Conservation (phyloP, 1,140 invertebrate genomes). For the Sinonovacula constricta region DNA sequence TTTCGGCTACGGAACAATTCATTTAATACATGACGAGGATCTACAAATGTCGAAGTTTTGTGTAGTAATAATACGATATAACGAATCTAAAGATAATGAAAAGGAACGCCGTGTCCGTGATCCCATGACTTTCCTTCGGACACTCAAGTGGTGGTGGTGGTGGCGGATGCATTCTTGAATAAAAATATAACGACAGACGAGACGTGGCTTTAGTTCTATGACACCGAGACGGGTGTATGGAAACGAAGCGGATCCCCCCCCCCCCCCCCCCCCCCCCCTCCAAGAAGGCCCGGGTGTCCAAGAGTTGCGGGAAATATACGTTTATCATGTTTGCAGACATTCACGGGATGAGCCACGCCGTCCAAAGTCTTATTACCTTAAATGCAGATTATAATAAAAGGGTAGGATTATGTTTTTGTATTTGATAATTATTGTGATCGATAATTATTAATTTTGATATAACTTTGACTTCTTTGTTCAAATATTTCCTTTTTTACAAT, state of each 20-base stretch:
- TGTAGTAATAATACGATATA: too few relatives aligned
- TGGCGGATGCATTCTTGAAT: slow-evolving; percentile 3
- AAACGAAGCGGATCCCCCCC: not conserved
- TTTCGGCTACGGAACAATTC: too few relatives aligned
- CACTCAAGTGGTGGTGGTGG: slow-evolving; percentile 1
- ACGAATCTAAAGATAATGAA: not conserved
- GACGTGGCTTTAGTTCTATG: not conserved
- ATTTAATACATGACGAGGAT: too few relatives aligned
- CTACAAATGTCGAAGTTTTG: too few relatives aligned
- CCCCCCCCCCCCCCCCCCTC: too few relatives aligned
- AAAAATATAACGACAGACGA: slow-evolving; percentile 4
- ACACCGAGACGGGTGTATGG: slow-evolving; percentile 3
- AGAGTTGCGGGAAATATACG: slow-evolving; percentile 3
- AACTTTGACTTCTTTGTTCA: too few relatives aligned
- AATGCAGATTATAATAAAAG: slow-evolving; percentile 4
- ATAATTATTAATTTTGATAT: too few relatives aligned
- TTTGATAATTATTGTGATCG: too few relatives aligned
- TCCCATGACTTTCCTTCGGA: slow-evolving; percentile 3
- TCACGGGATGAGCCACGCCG: slow-evolving; percentile 2
- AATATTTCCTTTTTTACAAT: too few relatives aligned
- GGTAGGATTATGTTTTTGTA: too few relatives aligned
- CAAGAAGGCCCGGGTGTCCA: slow-evolving; percentile 2
- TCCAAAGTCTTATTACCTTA: slow-evolving; percentile 4
- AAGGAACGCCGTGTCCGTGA: slow-evolving; percentile 1
- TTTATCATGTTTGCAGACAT: slow-evolving; percentile 4